Evolutionary conservation across 2,888 invertebrate species (phyloP).

Genomic region (Apamea crenata): DNA sequence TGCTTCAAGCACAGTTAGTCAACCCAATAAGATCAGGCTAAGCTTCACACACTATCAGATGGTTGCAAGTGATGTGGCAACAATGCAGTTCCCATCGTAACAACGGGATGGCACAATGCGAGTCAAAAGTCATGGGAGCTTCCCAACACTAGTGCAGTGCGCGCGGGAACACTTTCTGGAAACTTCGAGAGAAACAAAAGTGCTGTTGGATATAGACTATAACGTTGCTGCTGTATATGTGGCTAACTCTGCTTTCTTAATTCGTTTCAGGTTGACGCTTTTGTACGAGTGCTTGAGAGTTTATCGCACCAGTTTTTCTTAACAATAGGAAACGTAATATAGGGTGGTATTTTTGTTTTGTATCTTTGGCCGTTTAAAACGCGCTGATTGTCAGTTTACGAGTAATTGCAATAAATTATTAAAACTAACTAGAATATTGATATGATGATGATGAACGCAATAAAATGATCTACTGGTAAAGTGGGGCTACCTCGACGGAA

Average conservation of each 20-base stretch:
- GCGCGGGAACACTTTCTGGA: constrained; percentile 56
- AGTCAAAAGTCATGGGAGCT: constrained; percentile 61
- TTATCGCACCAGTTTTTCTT: background rate
- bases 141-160: constrained; percentile 45
- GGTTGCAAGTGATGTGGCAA: constrained; percentile 48
- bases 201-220: background rate
- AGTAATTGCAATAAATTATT: background rate
- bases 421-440: too few species aligned
- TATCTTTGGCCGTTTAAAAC: background rate
- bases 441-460: too few species aligned
- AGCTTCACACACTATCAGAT: constrained; percentile 67
- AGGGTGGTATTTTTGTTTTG: background rate
- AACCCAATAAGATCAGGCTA: constrained; percentile 60
- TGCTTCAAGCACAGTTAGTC: constrained; percentile 52
- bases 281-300: background rate
- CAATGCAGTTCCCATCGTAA: constrained; percentile 59
- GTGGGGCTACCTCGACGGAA: too few species aligned
- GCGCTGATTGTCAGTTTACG: background rate
- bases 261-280: background rate
- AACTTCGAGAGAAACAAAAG: constrained; percentile 27
- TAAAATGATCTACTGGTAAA: background rate
- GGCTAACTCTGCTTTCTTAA: background rate
- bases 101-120: constrained; percentile 64
- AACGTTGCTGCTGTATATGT: background rate
- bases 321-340: background rate